phyloP scores from a whole-genome alignment of 2,113 vertebrate species.

The Lepus europaeus region DNA sequence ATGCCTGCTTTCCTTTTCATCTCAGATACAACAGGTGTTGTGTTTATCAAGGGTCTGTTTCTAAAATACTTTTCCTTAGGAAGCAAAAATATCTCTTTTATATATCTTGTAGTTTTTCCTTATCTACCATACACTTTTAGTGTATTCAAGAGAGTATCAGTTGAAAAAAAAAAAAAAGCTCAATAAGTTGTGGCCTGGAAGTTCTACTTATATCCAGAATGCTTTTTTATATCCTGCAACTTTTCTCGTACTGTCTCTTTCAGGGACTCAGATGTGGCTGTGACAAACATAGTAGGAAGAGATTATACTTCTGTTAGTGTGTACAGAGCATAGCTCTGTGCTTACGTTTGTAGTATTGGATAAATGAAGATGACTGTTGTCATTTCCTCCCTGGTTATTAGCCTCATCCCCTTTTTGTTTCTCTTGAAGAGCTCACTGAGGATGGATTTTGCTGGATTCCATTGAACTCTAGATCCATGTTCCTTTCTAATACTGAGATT shows the following conservation, averaged over 20 bases:
- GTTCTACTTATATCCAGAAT: background rate
- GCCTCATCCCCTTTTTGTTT: background rate
- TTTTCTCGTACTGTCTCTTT: background rate
- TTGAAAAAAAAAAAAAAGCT: background rate
- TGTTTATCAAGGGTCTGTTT: background rate
- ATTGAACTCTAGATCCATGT: background rate
- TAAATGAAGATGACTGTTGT: background rate
- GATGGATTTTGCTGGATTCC: background rate
- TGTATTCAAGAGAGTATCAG: background rate
- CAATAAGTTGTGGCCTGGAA: background rate
- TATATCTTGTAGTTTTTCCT: background rate
- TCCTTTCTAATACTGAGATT: background rate
- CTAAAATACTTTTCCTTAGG: constrained; percentile 14
- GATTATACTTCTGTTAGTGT: accelerated
- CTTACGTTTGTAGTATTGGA: background rate
- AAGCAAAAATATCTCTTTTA: constrained; percentile 14
- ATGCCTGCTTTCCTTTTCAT: background rate
- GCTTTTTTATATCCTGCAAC: background rate
- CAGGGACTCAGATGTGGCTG: background rate
- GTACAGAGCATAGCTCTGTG: background rate
- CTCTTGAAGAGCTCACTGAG: background rate
- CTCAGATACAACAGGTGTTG: background rate
- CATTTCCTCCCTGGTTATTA: too few relatives aligned
- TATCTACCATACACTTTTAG: background rate
- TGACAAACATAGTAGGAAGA: background rate